Conservation (phyloP, 37 sponge, comb jelly and placozoan species). For the Chondrilla cf. caribensis region DNA sequence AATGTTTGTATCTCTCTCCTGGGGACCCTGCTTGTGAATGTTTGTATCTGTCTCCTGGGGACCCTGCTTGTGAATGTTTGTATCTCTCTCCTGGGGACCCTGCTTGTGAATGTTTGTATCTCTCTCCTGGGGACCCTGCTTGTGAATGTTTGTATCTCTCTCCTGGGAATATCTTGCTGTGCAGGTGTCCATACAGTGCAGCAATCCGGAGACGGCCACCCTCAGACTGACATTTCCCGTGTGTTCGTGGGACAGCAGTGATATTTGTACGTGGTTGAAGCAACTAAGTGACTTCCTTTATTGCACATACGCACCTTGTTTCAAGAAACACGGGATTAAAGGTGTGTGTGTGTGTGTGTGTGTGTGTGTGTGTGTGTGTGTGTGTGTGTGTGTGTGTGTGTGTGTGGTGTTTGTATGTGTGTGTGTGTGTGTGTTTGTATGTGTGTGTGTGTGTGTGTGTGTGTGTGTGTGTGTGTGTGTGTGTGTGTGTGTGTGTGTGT, state of each 20-base stretch:
- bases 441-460: constrained; percentile 31
- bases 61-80: too few species aligned
- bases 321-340: neutral
- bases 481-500: constrained; percentile 7
- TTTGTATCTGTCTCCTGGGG: too few species aligned
- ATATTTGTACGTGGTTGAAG: neutral
- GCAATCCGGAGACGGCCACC: neutral
- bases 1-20: too few species aligned
- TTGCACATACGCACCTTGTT: neutral
- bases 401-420: constrained; percentile 11
- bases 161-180: too few species aligned
- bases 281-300: neutral
- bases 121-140: too few species aligned
- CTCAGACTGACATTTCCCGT: neutral
- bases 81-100: too few species aligned
- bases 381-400: constrained; percentile 24
- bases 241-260: neutral
- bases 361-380: constrained; percentile 24
- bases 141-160: too few species aligned
- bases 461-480: constrained; percentile 18
- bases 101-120: too few species aligned
- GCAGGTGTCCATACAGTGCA: neutral
- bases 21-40: too few species aligned
- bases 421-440: neutral
- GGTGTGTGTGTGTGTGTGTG: constrained; percentile 30